phyloP scores from a whole-genome alignment of 2,888 invertebrate genomes.

The Stenodera caucasica region DNA sequence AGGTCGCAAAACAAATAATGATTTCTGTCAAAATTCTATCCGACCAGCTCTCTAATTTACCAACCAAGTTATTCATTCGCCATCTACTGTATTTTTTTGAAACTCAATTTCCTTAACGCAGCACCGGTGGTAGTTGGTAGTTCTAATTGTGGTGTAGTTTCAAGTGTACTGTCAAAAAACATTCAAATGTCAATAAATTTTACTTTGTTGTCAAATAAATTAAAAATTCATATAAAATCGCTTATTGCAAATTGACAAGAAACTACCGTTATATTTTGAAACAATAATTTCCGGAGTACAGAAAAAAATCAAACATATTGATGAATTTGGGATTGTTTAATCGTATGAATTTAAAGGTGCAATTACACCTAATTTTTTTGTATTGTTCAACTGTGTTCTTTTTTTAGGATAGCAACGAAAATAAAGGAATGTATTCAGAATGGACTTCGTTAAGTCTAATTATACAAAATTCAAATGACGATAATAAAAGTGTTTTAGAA shows the following conservation, averaged over 20 bases:
- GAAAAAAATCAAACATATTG: conserved; percentile 44
- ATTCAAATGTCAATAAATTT: too few relatives aligned
- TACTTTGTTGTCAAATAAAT: not conserved
- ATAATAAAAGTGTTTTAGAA: conserved; percentile 74
- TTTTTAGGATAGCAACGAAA: conserved; percentile 61
- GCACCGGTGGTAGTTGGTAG: too few relatives aligned
- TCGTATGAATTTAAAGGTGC: conserved; percentile 76
- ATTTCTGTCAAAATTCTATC: too few relatives aligned
- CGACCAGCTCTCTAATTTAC: too few relatives aligned
- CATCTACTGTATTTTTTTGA: too few relatives aligned
- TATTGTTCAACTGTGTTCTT: not conserved
- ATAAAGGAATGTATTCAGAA: conserved; percentile 80
- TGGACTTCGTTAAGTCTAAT: conserved; percentile 74
- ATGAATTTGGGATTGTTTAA: conserved; percentile 84
- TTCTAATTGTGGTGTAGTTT: too few relatives aligned
- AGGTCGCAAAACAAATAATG: too few relatives aligned
- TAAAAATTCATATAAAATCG: too few relatives aligned
- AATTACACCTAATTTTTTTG: conserved; percentile 30
- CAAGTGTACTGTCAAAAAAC: too few relatives aligned
- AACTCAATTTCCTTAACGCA: too few relatives aligned
- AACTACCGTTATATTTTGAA: not conserved
- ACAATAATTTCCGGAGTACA: not conserved
- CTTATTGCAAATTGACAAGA: not conserved
- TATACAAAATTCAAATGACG: conserved; percentile 67
- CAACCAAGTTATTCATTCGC: too few relatives aligned